These are phyloP conservation scores for Chalcis sispes DNA, from an alignment of 2,888 invertebrate species.

Conservation along the genomic window DNA sequence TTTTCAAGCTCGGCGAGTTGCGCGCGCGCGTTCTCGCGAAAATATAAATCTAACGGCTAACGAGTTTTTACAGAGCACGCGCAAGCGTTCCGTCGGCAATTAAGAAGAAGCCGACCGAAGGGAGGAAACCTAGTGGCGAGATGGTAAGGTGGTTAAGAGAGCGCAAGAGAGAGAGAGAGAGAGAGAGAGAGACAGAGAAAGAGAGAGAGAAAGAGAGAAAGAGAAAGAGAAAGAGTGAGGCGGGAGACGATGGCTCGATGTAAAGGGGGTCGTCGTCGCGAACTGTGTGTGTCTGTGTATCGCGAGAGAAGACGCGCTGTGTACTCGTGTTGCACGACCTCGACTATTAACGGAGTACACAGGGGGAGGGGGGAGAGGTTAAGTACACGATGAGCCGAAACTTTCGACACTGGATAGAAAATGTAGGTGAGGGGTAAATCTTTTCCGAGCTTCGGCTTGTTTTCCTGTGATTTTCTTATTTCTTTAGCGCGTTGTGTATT, in stretches of 20 bases:
- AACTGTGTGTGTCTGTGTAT: neutral
- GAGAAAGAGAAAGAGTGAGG: conserved; percentile 18
- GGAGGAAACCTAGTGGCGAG: too few species aligned
- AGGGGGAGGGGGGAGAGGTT: conserved; percentile 36
- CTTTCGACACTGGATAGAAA: conserved; percentile 20
- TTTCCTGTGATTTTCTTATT: neutral
- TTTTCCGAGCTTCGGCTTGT: neutral
- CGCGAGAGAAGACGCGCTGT: too few species aligned
- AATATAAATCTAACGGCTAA: conserved; percentile 72
- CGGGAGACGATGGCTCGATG: too few species aligned
- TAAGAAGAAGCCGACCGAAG: too few species aligned
- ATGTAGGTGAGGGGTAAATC: conserved; percentile 30
- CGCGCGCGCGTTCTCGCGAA: neutral
- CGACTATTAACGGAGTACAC: conserved; percentile 32
- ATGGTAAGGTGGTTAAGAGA: neutral
- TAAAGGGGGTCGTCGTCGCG: conserved; percentile 31
- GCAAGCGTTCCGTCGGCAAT: conserved; percentile 59
- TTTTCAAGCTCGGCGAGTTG: conserved; percentile 29
- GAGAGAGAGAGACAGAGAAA: conserved; percentile 17
- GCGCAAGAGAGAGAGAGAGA: neutral
- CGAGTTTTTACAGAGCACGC: conserved; percentile 72
- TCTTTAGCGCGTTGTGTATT: neutral
- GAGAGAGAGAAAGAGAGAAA: conserved; percentile 23
- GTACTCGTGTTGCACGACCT: too few species aligned
- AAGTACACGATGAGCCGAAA: conserved; percentile 26